Percentiles rank a stretch among this genome's conserved stretches.
Evolutionary conservation across 2,797 vertebrate species (phyloP).

Genomic region (Capromys pilorides): DNA sequence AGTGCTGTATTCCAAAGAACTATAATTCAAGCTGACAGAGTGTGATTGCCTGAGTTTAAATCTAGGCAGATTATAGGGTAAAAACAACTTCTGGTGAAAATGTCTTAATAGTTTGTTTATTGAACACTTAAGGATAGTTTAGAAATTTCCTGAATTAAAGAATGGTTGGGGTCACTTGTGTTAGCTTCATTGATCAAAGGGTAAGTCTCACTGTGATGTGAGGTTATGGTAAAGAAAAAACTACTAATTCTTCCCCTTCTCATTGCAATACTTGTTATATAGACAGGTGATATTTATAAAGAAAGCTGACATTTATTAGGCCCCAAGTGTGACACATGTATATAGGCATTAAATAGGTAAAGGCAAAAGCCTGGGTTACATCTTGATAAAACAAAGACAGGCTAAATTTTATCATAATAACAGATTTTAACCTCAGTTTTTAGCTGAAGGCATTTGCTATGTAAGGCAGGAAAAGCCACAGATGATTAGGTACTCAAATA

Average conservation of each 20-base stretch:
- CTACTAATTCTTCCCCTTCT: background rate
- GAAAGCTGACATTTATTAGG: background rate
- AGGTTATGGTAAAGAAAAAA: background rate
- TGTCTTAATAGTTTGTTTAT: slow-evolving; percentile 52
- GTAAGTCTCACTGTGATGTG: background rate
- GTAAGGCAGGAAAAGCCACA: slow-evolving; percentile 16
- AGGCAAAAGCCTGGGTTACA: background rate
- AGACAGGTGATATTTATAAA: background rate
- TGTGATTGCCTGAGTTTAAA: slow-evolving; percentile 31
- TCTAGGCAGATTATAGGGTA: slow-evolving; percentile 2
- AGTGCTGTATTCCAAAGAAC: background rate
- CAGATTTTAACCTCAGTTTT: slow-evolving; percentile 30
- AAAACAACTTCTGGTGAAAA: slow-evolving; percentile 43
- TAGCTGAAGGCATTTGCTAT: slow-evolving; percentile 10
- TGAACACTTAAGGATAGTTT: slow-evolving; percentile 9
- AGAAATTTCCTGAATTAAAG: background rate
- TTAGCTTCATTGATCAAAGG: background rate
- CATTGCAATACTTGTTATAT: background rate
- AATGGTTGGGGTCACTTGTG: background rate
- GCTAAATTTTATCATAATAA: slow-evolving; percentile 22
- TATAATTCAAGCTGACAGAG: background rate
- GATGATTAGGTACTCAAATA: slow-evolving; percentile 14
- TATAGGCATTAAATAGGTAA: background rate
- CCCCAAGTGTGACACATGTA: background rate
- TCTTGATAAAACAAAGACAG: background rate